Evolutionary conservation across 2,797 vertebrate genomes (phyloP), one percentile per base, ranked within the genome.

Genomic region (Cygnus olor): DNA sequence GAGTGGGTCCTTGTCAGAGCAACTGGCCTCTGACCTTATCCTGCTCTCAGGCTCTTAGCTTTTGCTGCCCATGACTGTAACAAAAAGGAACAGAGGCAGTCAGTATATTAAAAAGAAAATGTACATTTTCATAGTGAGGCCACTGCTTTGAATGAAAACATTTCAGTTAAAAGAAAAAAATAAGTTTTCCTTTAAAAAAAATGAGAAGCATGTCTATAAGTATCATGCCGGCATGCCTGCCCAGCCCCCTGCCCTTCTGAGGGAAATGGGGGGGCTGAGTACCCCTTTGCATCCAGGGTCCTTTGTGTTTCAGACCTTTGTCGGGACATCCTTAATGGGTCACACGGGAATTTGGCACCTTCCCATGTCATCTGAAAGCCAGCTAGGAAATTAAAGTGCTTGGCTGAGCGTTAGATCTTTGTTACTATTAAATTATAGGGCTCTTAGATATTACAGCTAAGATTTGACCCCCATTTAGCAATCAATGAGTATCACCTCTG

Each of bases 1-100:
- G 18, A n/a, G 19, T 0, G 1, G 60, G 18, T 53, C 6, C 22
- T 40, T 7, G 44, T 36, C 42, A 2, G 57, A 9, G 53, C 0
- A 2, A 12, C 66, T 24, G 47, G 11, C 66, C n/a, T 20, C 74
- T 64, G 24, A 3, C 10, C 61, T 14, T 5, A 1, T 34, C 34
- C 86, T 14, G 32, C 68, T 49, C n/a, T 45, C 86, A 2, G 4
- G 27, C 21, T 11, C 40, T 3, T 11, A 63, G 45, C 77, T 13
- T 19, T 30, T 78, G 44, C 69, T 76, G 58, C 47, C 64, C 25
- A 11, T 45, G 25, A 21, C 3, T 17, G 56, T 63, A 77, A 88
- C 42, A 28, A 1, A 1, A 5, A 66, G 53, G 24, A 74, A 25
- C 71, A 22, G 51, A 38, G 45, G 18, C 58, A 24, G 32, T 6